Conservation (phyloP, 2,113 vertebrate species). For the Mus spicilegus region DNA sequence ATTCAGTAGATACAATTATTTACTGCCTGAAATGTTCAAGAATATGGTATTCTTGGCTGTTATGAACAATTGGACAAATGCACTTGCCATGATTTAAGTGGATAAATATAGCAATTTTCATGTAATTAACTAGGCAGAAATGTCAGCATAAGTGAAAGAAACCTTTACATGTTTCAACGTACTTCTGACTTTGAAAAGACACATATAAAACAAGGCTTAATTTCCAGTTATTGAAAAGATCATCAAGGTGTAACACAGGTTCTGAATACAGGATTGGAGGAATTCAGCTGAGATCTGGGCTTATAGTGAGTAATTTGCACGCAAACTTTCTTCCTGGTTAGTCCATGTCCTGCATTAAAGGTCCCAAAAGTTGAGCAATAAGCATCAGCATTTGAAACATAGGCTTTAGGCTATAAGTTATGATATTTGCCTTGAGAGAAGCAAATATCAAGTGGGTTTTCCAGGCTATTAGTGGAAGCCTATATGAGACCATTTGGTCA, state of each 20-base stretch:
- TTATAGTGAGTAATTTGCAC: neutral
- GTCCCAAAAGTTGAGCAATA: neutral
- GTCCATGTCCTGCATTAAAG: neutral
- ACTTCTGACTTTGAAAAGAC: slow-evolving; percentile 16
- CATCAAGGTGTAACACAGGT: neutral
- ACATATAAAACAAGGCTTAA: neutral
- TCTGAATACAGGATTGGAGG: neutral
- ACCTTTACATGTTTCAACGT: neutral
- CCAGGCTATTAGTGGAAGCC: slow-evolving; percentile 29
- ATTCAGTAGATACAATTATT: neutral
- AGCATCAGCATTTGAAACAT: neutral
- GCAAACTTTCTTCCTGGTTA: neutral
- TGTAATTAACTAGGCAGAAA: neutral
- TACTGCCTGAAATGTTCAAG: neutral
- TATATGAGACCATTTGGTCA: slow-evolving; percentile 29
- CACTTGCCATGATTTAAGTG: too few relatives aligned
- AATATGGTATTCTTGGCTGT: neutral
- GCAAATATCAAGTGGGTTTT: slow-evolving; percentile 47
- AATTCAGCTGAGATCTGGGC: neutral
- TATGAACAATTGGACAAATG: neutral
- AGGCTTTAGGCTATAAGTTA: neutral
- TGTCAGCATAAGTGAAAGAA: slow-evolving; percentile 3
- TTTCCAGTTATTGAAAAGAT: slow-evolving; percentile 12
- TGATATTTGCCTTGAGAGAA: slow-evolving; percentile 48
- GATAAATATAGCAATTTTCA: neutral